Percentiles rank a stretch among this genome's conserved stretches.
Evolutionary conservation across 2,113 vertebrate species (phyloP).

Genomic region (Fulica atra): DNA sequence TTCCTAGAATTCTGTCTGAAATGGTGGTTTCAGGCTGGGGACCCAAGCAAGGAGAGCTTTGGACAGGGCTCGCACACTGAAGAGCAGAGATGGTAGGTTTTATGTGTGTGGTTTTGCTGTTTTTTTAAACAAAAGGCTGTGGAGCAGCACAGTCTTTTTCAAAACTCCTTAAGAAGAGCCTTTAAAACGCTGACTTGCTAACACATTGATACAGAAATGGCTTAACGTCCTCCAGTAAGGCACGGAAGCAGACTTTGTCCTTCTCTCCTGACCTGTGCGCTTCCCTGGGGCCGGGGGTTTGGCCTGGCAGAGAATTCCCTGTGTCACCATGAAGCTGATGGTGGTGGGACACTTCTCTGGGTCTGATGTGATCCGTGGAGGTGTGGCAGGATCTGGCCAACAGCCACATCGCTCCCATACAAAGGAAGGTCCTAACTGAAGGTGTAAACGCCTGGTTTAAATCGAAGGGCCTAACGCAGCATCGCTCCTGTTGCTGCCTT

Average conservation of each 20-base stretch:
- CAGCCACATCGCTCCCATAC: accelerated
- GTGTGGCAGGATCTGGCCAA: accelerated
- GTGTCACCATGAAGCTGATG: neutral
- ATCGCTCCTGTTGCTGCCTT: accelerated
- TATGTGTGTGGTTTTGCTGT: neutral
- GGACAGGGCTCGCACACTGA: neutral
- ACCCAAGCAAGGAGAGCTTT: neutral
- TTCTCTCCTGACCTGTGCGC: neutral
- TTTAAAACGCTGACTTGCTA: neutral
- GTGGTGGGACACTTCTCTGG: accelerated
- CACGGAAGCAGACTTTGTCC: too few species aligned
- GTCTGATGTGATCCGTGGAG: accelerated
- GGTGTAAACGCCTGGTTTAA: neutral
- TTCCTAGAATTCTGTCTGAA: neutral
- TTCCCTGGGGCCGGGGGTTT: neutral
- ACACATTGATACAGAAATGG: neutral
- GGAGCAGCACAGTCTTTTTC: neutral
- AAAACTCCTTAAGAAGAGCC: neutral
- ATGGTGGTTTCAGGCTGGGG: neutral
- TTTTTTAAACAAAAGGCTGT: neutral
- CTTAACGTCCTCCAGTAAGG: neutral
- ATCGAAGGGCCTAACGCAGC: accelerated
- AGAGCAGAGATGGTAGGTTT: too few species aligned
- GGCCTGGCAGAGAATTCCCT: neutral
- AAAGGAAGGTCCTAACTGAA: neutral